These are phyloP conservation scores for Pseudonaja textilis DNA, from an alignment of 2,113 vertebrate genomes.

Conservation along the genomic window DNA sequence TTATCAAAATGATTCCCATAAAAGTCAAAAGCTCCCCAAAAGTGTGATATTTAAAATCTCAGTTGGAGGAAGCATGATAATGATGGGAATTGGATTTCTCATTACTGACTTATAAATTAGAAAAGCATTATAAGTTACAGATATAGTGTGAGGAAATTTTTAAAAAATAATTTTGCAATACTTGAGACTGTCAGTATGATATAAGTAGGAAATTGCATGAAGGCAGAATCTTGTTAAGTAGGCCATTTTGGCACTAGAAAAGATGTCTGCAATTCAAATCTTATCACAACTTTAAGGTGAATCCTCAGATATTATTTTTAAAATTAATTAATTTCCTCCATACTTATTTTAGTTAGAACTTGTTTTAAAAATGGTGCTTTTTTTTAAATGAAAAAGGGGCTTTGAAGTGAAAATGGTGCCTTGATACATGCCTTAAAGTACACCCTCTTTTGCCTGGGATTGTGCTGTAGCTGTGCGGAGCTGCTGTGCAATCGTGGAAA, in stretches of 20 bases:
- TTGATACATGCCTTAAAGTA: not conserved
- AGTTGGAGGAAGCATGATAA: not conserved
- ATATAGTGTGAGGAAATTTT: not conserved
- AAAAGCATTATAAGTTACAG: not conserved
- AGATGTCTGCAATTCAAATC: not conserved
- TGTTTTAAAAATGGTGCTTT: not conserved
- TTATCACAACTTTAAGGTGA: not conserved
- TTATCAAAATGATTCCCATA: not conserved
- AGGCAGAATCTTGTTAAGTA: not conserved
- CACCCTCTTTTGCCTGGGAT: not conserved
- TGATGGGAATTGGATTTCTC: not conserved
- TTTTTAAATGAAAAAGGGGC: not conserved
- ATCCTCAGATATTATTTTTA: not conserved
- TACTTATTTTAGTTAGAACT: too few species aligned
- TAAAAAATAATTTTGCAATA: not conserved
- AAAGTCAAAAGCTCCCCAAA: not conserved
- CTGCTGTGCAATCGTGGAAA: not conserved
- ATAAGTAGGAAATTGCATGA: not conserved
- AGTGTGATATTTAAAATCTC: not conserved
- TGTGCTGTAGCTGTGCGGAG: not conserved
- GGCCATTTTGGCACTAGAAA: not conserved
- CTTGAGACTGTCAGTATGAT: not conserved
- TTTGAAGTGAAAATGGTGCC: not conserved
- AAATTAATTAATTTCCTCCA: not conserved
- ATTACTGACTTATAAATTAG: not conserved